Conservation (phyloP, 2,888 invertebrate genomes). For the Drosophila affinis region DNA sequence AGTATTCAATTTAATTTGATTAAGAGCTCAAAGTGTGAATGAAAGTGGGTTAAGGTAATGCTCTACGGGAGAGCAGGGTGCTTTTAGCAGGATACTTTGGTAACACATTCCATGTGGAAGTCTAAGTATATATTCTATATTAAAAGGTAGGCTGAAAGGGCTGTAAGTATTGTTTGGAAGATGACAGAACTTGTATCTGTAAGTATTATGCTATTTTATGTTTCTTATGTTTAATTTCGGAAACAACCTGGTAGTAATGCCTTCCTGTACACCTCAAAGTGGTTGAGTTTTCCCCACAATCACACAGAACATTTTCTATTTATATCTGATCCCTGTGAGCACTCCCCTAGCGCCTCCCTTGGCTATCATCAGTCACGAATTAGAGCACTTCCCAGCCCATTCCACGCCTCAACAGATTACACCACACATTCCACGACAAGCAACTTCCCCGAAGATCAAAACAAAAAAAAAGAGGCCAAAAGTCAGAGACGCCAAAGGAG, state of each 20-base stretch:
- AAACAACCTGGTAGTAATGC: too few species aligned
- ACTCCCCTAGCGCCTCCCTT: background rate
- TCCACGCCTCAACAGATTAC: background rate
- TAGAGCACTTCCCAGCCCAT: background rate
- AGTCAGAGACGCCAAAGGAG: conserved; percentile 32
- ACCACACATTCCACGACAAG: background rate
- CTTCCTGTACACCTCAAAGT: too few species aligned
- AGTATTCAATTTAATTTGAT: conserved; percentile 7
- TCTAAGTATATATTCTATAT: too few species aligned
- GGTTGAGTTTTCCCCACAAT: too few species aligned
- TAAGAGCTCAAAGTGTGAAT: conserved; percentile 18
- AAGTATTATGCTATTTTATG: too few species aligned
- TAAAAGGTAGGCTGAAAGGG: too few species aligned
- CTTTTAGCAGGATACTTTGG: too few species aligned
- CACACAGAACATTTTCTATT: background rate
- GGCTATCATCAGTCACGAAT: background rate
- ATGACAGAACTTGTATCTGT: background rate
- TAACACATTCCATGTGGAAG: too few species aligned
- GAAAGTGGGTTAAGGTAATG: background rate
- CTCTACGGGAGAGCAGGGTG: too few species aligned
- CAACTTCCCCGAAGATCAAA: conserved; percentile 7
- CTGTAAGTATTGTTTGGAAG: too few species aligned
- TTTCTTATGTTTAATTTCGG: too few species aligned
- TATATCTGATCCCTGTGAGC: background rate
- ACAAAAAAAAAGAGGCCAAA: conserved; percentile 6